Conservation (phyloP, 2,888 invertebrate species). For the Sympetrum striolatum region DNA sequence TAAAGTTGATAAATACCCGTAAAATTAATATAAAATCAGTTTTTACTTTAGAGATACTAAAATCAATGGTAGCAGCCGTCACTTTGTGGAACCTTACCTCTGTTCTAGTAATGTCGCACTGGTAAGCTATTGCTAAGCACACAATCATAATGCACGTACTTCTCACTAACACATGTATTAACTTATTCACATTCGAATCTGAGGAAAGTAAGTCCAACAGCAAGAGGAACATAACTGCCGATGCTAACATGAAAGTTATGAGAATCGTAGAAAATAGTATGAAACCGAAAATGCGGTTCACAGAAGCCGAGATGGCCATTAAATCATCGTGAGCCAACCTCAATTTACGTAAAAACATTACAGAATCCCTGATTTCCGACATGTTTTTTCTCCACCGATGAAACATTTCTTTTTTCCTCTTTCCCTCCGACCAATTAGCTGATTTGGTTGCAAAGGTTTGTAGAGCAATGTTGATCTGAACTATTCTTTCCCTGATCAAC, state of each 20-base stretch:
- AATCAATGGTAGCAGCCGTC: no score
- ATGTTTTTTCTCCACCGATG: neutral
- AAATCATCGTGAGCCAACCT: neutral
- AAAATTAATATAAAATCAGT: no score
- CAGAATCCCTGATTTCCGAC: neutral
- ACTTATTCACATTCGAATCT: neutral
- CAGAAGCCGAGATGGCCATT: neutral
- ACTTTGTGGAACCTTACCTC: no score
- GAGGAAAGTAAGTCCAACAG: neutral
- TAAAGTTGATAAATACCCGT: no score
- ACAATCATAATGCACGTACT: neutral
- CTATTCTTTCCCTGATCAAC: neutral
- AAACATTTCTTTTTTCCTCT: neutral
- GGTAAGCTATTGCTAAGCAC: neutral
- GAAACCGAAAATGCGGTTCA: neutral
- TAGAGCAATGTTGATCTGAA: neutral
- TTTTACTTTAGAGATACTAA: no score
- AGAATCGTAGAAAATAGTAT: neutral
- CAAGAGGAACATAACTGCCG: neutral
- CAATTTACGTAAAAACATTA: neutral
- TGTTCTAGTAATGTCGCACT: neutral
- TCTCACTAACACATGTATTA: neutral
- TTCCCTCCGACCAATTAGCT: neutral
- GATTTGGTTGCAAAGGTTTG: neutral
- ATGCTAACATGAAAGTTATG: neutral